Percentiles rank a stretch among this genome's conserved stretches.
Conservation (phyloP, 2,888 invertebrate genomes). For the Endomychus coccineus region DNA sequence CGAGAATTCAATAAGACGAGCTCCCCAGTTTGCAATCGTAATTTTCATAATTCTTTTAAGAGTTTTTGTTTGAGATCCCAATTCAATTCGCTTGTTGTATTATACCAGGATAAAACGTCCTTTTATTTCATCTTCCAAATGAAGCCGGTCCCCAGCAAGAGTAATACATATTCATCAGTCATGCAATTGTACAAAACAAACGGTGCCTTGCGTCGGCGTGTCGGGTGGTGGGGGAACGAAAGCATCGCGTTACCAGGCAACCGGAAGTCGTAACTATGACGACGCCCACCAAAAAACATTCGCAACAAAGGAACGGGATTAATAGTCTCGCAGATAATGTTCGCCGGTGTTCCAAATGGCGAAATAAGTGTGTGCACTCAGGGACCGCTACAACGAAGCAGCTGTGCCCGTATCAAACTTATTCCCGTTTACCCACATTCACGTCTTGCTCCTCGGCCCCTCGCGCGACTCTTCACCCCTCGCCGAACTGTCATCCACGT, state of each 20-base stretch:
- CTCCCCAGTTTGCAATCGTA: no score
- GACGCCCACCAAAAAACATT: slow-evolving; percentile 43
- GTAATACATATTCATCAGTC: slow-evolving; percentile 39
- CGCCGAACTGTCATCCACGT: no score
- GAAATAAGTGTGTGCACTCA: slow-evolving; percentile 37
- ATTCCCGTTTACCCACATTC: no score
- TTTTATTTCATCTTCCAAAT: no score
- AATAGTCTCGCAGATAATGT: slow-evolving; percentile 43
- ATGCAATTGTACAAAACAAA: slow-evolving; percentile 38
- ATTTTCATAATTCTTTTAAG: no score
- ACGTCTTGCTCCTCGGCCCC: no score
- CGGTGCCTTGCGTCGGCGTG: slow-evolving; percentile 34
- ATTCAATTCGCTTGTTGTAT: no score
- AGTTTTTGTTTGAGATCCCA: no score
- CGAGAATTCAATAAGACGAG: no score
- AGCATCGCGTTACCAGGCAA: slow-evolving; percentile 39
- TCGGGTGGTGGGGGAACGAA: slow-evolving; percentile 26
- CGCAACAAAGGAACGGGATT: slow-evolving; percentile 43
- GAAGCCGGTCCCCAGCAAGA: slow-evolving; percentile 33
- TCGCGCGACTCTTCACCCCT: no score
- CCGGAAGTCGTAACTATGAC: slow-evolving; percentile 41
- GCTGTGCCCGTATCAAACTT: slow-evolving; percentile 20
- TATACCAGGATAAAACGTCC: no score
- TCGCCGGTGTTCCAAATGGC: slow-evolving; percentile 41
- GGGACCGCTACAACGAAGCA: slow-evolving; percentile 24